phyloP scores from a whole-genome alignment of 2,113 vertebrate species.

The Capreolus pygargus region DNA sequence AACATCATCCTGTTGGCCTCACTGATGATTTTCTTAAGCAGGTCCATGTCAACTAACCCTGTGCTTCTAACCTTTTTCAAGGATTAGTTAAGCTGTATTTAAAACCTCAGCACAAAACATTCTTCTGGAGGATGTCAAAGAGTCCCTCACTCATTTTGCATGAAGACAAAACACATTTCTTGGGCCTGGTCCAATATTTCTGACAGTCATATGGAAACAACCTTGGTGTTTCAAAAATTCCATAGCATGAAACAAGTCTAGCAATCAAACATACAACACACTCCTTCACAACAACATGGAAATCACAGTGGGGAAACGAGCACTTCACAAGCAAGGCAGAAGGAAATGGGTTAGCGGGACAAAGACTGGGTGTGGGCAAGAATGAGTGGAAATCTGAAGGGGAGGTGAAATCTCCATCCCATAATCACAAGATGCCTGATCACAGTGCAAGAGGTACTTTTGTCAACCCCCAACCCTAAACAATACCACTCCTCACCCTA shows the following conservation, averaged over 20 bases:
- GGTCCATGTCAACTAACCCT: not conserved
- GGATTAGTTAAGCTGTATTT: not conserved
- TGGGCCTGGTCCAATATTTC: not conserved
- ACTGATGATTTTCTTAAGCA: not conserved
- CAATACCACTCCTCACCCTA: not conserved
- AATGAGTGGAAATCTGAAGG: not conserved
- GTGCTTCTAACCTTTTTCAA: not conserved
- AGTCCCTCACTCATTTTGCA: not conserved
- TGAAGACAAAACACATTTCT: not conserved
- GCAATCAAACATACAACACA: not conserved
- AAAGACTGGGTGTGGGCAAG: not conserved
- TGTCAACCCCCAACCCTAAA: not conserved
- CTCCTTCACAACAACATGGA: constrained; percentile 50
- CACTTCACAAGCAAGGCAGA: not conserved
- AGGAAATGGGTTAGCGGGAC: constrained; percentile 40
- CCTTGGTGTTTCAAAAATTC: not conserved
- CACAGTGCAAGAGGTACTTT: not conserved
- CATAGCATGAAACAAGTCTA: not conserved
- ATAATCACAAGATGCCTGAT: not conserved
- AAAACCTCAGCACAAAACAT: not conserved
- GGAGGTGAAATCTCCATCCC: not conserved
- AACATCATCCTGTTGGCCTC: not conserved
- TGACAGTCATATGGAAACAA: not conserved
- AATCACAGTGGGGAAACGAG: not conserved
- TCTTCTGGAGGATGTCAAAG: not conserved